Evolutionary conservation across 2,888 invertebrate genomes (phyloP).

Genomic region (Ornithoptera priamus): DNA sequence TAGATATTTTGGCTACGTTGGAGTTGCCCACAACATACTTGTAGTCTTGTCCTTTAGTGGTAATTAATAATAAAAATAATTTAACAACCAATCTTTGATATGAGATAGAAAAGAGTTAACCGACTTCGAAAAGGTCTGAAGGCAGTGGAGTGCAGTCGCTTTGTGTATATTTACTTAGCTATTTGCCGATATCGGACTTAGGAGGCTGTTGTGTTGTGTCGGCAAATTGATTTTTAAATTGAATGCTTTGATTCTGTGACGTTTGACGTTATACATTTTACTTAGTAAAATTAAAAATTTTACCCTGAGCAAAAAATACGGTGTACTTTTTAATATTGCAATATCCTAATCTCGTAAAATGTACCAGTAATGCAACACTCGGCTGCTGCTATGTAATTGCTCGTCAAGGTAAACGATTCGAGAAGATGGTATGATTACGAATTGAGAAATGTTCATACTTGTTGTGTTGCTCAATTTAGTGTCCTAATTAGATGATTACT

Average conservation of each 20-base stretch:
- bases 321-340: no score
- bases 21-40: no score
- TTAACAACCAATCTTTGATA: neutral
- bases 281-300: neutral
- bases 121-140: neutral
- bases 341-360: neutral
- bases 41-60: no score
- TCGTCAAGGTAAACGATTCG: constrained; percentile 22
- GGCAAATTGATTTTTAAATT: constrained; percentile 24
- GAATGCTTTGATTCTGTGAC: constrained; percentile 16
- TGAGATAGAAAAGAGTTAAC: neutral
- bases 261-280: neutral
- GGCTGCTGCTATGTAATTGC: constrained; percentile 10
- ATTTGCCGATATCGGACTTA: neutral
- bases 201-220: constrained; percentile 3
- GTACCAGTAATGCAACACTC: constrained; percentile 8
- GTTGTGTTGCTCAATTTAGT: constrained; percentile 18
- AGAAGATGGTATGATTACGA: constrained; percentile 19
- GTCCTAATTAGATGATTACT: constrained; percentile 12
- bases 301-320: no score
- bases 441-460: constrained; percentile 19
- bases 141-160: neutral
- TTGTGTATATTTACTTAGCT: constrained; percentile 10
- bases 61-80: neutral
- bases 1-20: no score